These are phyloP conservation scores for Triplophysa bombifrons DNA, from an alignment of 2,797 vertebrate species.

Conservation along the genomic window DNA sequence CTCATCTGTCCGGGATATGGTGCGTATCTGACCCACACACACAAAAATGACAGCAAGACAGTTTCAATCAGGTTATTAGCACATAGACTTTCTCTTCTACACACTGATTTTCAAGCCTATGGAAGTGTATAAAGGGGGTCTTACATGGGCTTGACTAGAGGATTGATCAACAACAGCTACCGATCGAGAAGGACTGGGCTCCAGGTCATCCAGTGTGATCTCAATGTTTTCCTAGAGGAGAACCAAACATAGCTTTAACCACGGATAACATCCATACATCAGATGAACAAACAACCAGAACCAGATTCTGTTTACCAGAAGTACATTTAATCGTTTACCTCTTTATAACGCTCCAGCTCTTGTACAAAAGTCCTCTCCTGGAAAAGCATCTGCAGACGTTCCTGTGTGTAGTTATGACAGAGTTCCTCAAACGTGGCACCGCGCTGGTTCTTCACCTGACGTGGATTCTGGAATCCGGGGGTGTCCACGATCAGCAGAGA, in stretches of 20 bases:
- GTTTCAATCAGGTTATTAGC: background rate
- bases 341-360: conserved; percentile 95
- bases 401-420: conserved; percentile 96
- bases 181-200: conserved; percentile 81
- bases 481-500: conserved; percentile 95
- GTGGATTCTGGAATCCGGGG: conserved; percentile 93
- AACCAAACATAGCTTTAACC: conserved; percentile 60
- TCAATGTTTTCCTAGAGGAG: conserved; percentile 92
- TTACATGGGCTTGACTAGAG: conserved; percentile 92
- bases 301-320: background rate
- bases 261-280: background rate
- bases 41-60: background rate
- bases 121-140: conserved; percentile 45
- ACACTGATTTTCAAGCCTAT: too few relatives aligned
- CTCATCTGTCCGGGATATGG: conserved; percentile 84
- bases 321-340: conserved; percentile 67
- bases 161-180: conserved; percentile 90
- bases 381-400: conserved; percentile 93
- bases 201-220: conserved; percentile 86
- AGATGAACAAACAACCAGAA: background rate
- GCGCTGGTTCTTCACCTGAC: conserved; percentile 79
- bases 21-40: conserved; percentile 80
- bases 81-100: background rate
- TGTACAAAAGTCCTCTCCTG: conserved; percentile 89
- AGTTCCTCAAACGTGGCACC: conserved; percentile 95